A percentile compares a stretch with the other conserved stretches of the same genome.
phyloP scores from a whole-genome alignment of 2,113 vertebrate species.

The Plecotus auritus region DNA sequence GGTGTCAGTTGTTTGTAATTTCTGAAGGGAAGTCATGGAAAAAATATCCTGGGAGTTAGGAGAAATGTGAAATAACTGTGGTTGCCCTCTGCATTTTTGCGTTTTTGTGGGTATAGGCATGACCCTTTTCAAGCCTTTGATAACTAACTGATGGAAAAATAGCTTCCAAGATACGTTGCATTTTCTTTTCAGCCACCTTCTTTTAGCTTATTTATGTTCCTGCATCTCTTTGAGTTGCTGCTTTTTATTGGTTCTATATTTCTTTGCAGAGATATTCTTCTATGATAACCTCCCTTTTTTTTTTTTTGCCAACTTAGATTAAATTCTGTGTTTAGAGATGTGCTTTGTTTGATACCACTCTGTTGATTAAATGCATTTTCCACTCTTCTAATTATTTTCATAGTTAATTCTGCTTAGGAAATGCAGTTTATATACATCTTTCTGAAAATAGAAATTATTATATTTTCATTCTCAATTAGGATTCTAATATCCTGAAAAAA shows the following conservation, averaged over 20 bases:
- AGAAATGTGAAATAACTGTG: not conserved
- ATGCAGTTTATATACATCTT: not conserved
- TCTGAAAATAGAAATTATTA: not conserved
- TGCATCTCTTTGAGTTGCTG: not conserved
- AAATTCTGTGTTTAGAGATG: not conserved
- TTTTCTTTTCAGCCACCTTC: not conserved
- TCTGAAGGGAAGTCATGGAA: not conserved
- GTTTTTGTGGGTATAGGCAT: not conserved
- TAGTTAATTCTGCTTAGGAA: constrained; percentile 26
- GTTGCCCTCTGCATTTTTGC: not conserved
- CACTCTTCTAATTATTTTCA: not conserved
- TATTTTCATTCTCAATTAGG: not conserved
- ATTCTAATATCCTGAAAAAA: not conserved
- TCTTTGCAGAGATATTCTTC: not conserved
- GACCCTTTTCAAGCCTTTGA: not conserved
- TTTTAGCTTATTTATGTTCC: not conserved
- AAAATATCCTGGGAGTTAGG: not conserved
- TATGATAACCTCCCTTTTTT: not conserved
- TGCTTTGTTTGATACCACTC: not conserved
- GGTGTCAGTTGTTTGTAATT: not conserved
- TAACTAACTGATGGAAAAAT: not conserved
- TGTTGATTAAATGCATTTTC: not conserved
- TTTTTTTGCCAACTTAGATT: not conserved
- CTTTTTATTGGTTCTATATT: not conserved
- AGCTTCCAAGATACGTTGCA: not conserved